Conservation (phyloP, 2,797 vertebrate species). For the Leuciscus waleckii region DNA sequence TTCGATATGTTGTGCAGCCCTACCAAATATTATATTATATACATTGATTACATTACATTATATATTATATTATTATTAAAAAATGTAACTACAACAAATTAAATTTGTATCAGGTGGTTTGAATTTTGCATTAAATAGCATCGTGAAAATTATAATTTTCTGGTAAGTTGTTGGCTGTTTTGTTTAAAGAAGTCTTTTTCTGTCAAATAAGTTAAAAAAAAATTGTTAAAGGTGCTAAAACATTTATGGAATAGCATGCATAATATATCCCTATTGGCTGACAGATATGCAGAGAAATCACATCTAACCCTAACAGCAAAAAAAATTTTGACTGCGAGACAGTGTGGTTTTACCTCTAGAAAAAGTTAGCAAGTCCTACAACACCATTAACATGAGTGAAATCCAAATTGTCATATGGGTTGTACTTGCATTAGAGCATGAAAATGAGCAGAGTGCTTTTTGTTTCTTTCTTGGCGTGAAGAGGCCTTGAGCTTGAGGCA, state of each 20-base stretch:
- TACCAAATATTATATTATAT: not conserved
- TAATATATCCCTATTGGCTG: not conserved
- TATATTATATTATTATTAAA: no score
- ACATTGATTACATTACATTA: not conserved
- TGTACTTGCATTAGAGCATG: not conserved
- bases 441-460: constrained; percentile 21
- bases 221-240: not conserved
- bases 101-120: not conserved
- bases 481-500: constrained; percentile 16
- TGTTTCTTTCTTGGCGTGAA: constrained; percentile 2
- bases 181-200: not conserved
- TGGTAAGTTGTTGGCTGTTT: not conserved
- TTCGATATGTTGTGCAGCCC: no score
- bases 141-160: no score
- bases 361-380: not conserved
- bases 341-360: not conserved
- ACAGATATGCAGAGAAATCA: not conserved
- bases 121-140: not conserved
- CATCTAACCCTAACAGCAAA: not conserved
- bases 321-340: not conserved
- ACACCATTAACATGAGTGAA: not conserved
- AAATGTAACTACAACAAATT: not conserved
- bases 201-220: not conserved
- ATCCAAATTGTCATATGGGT: not conserved
- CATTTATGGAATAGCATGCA: not conserved